Evolutionary conservation across 2,113 vertebrate species (phyloP), one percentile per base, ranked within the genome.

Genomic region (Calidris pygmaea): DNA sequence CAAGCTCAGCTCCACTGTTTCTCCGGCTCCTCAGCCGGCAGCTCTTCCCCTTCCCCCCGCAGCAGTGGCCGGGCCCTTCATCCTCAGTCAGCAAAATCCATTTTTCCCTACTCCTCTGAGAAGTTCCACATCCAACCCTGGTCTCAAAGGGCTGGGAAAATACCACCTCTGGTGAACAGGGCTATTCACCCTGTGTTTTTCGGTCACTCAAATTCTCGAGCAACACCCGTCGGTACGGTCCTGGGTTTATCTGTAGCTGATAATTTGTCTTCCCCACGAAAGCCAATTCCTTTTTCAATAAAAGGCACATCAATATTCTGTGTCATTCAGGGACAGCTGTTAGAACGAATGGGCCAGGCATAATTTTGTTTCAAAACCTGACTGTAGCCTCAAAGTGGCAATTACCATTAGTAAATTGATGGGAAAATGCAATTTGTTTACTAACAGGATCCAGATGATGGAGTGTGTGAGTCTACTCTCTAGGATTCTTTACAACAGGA

Each of bases 371-470:
- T 87, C 93, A 78, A 96, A 96, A 92, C 95, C 94, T 90, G 92
- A 76, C 79, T 89, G 90, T 8, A 92, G 92, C 22, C 91, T 90
- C 90, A 4, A 59, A 96, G 95, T 75, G 66, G 72, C 84, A 97
- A 96, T 95, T 95, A 95, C 77, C 95, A 92, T 93, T 67, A 95
- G 95, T 10, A 95, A 97, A 95, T 90, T 92, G 95, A 94, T 95
- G 91, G 90, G 74, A 22, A 92, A 95, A 94, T 12, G 81, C 23
- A 4, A 55, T 86, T 91, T 97, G 94, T 95, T 97, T 96, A 87
- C 97, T 88, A 94, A 96, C 95, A 95, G 72, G 81, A 88, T 41
- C 60, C 91, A 96, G 95, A 84, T 93, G 95, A 94, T 27, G 53
- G 78, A 94, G 81, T 2, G 76, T 10, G 53, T 0, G 79, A 93